These are phyloP conservation scores for Pseudococcus viburni DNA, from an alignment of 2,888 invertebrate genomes.

Conservation along the genomic window DNA sequence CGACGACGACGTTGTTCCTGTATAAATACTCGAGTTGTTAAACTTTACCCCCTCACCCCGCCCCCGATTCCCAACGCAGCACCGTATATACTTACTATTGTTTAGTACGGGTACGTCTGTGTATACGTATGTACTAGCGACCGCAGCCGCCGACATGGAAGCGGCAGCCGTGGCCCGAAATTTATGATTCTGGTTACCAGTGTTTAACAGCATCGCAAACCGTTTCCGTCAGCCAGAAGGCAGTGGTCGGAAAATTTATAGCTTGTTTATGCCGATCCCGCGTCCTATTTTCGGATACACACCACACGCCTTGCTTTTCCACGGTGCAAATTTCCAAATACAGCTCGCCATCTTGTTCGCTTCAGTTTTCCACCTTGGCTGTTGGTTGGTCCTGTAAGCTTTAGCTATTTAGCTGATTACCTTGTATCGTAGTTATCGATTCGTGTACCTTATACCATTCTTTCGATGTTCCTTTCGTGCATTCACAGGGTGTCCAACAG, in stretches of 20 bases:
- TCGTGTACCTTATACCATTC: too few species aligned
- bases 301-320: too few species aligned
- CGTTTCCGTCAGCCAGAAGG: slow-evolving; percentile 46
- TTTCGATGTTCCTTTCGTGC: too few species aligned
- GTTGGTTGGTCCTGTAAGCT: too few species aligned
- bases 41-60: not conserved
- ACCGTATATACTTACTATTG: not conserved
- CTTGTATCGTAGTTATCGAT: too few species aligned
- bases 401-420: too few species aligned
- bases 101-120: not conserved
- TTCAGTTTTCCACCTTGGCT: too few species aligned
- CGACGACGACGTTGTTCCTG: slow-evolving; percentile 25
- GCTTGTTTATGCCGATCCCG: slow-evolving; percentile 1
- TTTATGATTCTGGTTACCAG: slow-evolving; percentile 51
- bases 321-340: too few species aligned
- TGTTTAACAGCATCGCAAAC: slow-evolving; percentile 56
- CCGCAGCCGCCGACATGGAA: slow-evolving; percentile 8
- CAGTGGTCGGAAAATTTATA: slow-evolving; percentile 52
- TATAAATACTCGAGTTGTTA: slow-evolving; percentile 31
- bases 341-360: too few species aligned
- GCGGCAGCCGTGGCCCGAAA: not conserved
- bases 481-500: too few species aligned
- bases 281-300: not conserved
- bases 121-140: not conserved
- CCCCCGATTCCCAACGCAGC: not conserved